Base-by-base conservation (phyloP, 2,888 invertebrate genomes). In the Dascillus cervinus region DNA sequence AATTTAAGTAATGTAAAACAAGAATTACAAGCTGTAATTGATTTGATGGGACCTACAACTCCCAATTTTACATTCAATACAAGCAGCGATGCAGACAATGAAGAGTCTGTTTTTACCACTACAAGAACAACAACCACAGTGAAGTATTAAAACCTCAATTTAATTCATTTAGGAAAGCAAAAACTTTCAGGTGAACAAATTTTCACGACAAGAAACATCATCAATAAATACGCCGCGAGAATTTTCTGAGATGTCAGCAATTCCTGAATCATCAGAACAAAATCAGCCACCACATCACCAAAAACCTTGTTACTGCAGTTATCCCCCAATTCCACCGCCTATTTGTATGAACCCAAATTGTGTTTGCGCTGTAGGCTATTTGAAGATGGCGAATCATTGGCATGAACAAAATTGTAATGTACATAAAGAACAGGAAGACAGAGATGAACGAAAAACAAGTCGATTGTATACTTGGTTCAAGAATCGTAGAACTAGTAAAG, bases 1-100 rank as follows among this genome's bases (percentile, higher is more conserved):
- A n/a, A n/a, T n/a, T n/a, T n/a, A n/a, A 22, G 40, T 21, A 26
- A 38, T 11, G 36, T 49, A 4, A 37, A 43, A 34, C 38, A 45
- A 6, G 46, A 52, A 14, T 24, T 54, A 23, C 36, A 42, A 26
- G 43, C 50, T 24, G 51, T 50, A 2, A 52, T 54, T 2, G 47
- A 52, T 25, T 22, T 43, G 14, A 53, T 55, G 50, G 53, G 49
- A 12, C 46, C 47, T 6, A 34, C 29, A 14, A 44, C 51, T 1
- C 42, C 49, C 2, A 39, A 39, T 24, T 28, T 44, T 20, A 11
- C 24, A 17, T 29, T 29, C 13, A 31, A 34, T 17, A 32, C 30
- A 4, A 44, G 31, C 14, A 37, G 31, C 12, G 39, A 39, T 24
- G 44, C 37, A n/a, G 47, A 47, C 32, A 45, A 39, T 30, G 51